These are phyloP conservation scores for Gymnocephalus cernua DNA, from an alignment of 2,113 vertebrate species.

Conservation along the genomic window DNA sequence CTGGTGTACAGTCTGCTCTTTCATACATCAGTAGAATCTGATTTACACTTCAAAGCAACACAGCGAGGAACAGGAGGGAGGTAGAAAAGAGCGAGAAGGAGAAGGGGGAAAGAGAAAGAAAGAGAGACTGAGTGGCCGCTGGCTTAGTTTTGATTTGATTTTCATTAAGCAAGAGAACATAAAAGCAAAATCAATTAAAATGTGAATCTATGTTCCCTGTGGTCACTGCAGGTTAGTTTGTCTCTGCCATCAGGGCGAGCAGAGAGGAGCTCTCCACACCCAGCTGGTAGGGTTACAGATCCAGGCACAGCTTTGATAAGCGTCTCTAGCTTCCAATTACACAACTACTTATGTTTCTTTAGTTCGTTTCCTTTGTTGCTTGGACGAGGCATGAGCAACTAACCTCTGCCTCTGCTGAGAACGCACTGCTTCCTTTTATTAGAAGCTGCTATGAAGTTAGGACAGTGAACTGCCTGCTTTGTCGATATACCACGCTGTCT, in stretches of 20 bases:
- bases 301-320: conserved; percentile 68
- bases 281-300: conserved; percentile 49
- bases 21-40: conserved; percentile 78
- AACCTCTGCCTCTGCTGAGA: conserved; percentile 47
- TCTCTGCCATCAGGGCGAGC: conserved; percentile 29
- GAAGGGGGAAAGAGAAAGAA: conserved; percentile 31
- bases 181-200: conserved; percentile 76
- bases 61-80: conserved; percentile 26
- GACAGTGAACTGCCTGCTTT: conserved; percentile 25
- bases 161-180: conserved; percentile 75
- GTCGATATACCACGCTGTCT: conserved; percentile 2
- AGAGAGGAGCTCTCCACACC: conserved; percentile 32
- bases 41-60: conserved; percentile 84
- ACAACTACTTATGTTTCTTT: conserved; percentile 36
- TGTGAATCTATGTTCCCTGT: conserved; percentile 60
- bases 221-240: conserved; percentile 62
- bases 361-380: conserved; percentile 30
- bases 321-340: conserved; percentile 43
- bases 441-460: conserved; percentile 24
- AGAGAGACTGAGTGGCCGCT: conserved; percentile 45
- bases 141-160: conserved; percentile 69
- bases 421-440: conserved; percentile 31
- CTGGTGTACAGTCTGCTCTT: conserved; percentile 68
- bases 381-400: conserved; percentile 10
- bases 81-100: conserved; percentile 6